Conservation (phyloP, 2,888 invertebrate species). For the Cosmorhoe ocellata region DNA sequence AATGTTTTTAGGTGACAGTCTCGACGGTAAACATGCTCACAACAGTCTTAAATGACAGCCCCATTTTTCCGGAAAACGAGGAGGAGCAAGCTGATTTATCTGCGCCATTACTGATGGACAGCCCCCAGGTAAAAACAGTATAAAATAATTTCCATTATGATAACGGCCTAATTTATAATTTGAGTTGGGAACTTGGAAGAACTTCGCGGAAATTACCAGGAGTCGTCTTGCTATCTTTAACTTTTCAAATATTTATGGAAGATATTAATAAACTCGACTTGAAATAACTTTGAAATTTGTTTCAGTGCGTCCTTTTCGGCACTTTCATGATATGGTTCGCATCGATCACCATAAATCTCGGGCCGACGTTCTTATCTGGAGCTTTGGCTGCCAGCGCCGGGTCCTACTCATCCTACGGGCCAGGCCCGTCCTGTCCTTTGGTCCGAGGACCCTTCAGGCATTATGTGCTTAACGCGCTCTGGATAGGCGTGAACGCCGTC, state of each 20-base stretch:
- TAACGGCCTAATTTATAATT: conserved; percentile 33
- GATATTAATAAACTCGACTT: conserved; percentile 21
- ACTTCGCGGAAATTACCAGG: conserved; percentile 13
- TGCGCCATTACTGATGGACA: conserved; percentile 90
- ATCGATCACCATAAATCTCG: conserved; percentile 94
- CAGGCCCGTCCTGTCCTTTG: conserved; percentile 91
- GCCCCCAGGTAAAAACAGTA: conserved; percentile 83
- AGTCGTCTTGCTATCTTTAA: conserved; percentile 21
- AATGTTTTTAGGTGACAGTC: conserved; percentile 85
- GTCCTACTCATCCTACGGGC: conserved; percentile 85
- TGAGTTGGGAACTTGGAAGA: conserved; percentile 12
- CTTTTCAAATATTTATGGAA: conserved; percentile 17
- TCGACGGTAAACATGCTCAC: conserved; percentile 96
- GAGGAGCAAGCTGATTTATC: conserved; percentile 86
- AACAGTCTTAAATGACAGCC: conserved; percentile 92
- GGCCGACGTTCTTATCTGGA: conserved; percentile 92
- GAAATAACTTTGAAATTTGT: conserved; percentile 45
- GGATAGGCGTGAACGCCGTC: conserved; percentile 94
- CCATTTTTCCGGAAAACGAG: conserved; percentile 91
- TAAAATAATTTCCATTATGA: conserved; percentile 32
- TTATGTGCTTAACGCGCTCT: conserved; percentile 94
- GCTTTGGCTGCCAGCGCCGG: conserved; percentile 92
- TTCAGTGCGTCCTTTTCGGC: conserved; percentile 94
- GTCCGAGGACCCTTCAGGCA: conserved; percentile 94
- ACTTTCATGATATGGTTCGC: conserved; percentile 97